Percentiles rank a stretch among this genome's conserved stretches.
These are phyloP conservation scores for Brachionus koreanus DNA, from an alignment of 1,140 invertebrate genomes.

Conservation along the genomic window DNA sequence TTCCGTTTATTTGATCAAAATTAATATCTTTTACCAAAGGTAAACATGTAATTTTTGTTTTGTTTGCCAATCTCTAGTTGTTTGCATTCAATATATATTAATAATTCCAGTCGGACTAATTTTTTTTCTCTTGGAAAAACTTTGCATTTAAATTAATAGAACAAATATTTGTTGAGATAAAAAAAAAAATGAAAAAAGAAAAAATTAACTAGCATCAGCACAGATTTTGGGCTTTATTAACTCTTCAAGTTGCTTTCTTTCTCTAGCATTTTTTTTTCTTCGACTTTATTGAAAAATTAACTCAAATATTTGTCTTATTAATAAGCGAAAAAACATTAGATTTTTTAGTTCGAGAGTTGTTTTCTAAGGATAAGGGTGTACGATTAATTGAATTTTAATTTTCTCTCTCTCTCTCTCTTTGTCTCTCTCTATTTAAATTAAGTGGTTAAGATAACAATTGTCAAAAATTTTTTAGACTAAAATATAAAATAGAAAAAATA, in stretches of 20 bases:
- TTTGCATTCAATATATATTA: conserved; percentile 38
- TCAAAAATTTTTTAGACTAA: background rate
- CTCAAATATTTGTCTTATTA: conserved; percentile 37
- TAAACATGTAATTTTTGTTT: background rate
- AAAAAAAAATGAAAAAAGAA: background rate
- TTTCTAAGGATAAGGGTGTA: conserved; percentile 8
- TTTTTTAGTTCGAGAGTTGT: background rate
- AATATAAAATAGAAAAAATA: background rate
- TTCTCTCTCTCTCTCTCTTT: background rate
- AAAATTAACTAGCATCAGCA: conserved; percentile 10
- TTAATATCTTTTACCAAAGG: conserved; percentile 33
- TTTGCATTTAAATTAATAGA: conserved; percentile 29
- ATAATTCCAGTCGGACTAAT: conserved; percentile 10
- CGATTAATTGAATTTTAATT: conserved; percentile 40
- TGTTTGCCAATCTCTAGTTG: background rate
- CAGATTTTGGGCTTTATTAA: conserved; percentile 34
- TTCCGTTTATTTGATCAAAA: conserved; percentile 13
- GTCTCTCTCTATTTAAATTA: background rate
- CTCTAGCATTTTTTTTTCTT: background rate
- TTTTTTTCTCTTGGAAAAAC: background rate
- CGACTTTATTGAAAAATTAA: background rate
- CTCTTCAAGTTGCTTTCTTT: background rate
- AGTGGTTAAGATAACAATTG: conserved; percentile 29
- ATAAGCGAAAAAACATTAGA: conserved; percentile 26
- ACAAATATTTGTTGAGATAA: conserved; percentile 35